Conservation (phyloP, 2,797 vertebrate genomes). For the Philypnodon macrostomus region DNA sequence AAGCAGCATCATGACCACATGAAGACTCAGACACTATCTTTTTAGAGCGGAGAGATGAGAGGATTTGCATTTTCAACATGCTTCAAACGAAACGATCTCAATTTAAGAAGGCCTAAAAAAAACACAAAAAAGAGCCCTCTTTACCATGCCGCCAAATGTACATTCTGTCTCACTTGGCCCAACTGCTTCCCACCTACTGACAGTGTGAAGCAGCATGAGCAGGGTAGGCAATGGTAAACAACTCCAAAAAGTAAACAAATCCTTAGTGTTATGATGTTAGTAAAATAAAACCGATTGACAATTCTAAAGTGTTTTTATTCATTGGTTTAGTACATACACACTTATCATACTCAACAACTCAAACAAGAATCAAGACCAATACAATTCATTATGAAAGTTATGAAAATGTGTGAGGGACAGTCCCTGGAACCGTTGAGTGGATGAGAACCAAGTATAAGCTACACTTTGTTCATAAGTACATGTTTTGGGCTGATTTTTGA, state of each 20-base stretch:
- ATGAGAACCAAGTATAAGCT: slow-evolving; percentile 44
- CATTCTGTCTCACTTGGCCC: slow-evolving; percentile 41
- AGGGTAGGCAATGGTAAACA: no score
- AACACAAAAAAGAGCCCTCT: slow-evolving; percentile 49
- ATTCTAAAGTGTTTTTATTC: no score
- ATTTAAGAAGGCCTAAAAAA: slow-evolving; percentile 69
- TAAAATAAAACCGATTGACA: no score
- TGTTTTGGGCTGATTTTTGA: slow-evolving; percentile 32
- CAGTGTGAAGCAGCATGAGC: no score
- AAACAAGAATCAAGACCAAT: slow-evolving; percentile 16
- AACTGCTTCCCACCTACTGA: slow-evolving; percentile 49
- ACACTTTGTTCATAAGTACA: slow-evolving; percentile 16
- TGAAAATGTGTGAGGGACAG: slow-evolving; percentile 41
- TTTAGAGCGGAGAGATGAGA: slow-evolving; percentile 55
- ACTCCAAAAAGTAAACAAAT: no score
- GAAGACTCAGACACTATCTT: slow-evolving; percentile 46
- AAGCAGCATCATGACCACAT: slow-evolving; percentile 69
- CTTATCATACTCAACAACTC: not conserved
- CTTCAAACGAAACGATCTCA: slow-evolving; percentile 55
- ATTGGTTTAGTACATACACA: slow-evolving; percentile 22
- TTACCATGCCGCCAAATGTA: slow-evolving; percentile 53
- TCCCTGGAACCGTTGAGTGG: slow-evolving; percentile 38
- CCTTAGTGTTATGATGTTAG: slow-evolving; percentile 9
- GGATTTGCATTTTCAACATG: slow-evolving; percentile 50
- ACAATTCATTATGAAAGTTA: slow-evolving; percentile 43